Conservation (phyloP, 2,797 vertebrate species). For the Rhincodon typus region DNA sequence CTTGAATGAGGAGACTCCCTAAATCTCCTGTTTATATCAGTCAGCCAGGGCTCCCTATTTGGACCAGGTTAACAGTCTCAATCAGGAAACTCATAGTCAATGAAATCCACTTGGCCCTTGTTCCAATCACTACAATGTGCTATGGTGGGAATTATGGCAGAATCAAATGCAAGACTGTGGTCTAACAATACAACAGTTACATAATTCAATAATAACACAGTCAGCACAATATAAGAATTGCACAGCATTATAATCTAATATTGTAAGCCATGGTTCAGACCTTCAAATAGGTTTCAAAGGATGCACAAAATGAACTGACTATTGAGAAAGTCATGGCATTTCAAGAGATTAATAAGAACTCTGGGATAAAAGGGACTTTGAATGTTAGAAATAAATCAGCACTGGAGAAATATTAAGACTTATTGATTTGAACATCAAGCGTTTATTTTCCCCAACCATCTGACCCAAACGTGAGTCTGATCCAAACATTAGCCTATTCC, state of each 20-base stretch:
- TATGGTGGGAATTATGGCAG: too few relatives aligned
- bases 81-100: too few relatives aligned
- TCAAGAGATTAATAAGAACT: neutral
- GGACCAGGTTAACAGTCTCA: too few relatives aligned
- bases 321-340: neutral
- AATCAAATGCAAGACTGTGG: too few relatives aligned
- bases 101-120: too few relatives aligned
- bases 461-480: neutral
- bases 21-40: too few relatives aligned
- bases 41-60: too few relatives aligned
- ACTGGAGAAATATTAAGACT: neutral
- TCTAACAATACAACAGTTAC: neutral
- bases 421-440: neutral
- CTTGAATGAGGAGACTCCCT: too few relatives aligned
- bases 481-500: neutral
- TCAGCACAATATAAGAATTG: neutral
- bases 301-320: neutral
- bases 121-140: too few relatives aligned
- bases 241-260: neutral
- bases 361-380: neutral
- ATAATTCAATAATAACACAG: neutral
- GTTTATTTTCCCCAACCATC: neutral
- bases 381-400: neutral
- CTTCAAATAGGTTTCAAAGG: neutral
- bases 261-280: neutral